Evolutionary conservation across 2,113 vertebrate species (phyloP).

Genomic region (human): DNA sequence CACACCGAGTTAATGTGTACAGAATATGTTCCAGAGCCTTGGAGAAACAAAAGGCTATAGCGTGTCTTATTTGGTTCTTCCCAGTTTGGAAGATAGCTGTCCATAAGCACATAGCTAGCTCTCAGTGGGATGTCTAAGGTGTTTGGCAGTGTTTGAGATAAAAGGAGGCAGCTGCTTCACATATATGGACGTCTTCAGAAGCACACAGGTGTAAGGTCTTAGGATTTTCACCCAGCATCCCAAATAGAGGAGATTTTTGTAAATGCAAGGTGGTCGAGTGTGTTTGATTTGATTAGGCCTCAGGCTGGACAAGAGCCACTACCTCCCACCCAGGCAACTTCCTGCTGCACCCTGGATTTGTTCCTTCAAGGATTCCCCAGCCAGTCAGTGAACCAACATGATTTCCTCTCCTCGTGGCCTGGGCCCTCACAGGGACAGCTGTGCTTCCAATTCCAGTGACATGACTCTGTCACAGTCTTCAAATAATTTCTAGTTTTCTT

Average conservation of each 20-base stretch:
- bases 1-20: neutral
- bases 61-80: neutral
- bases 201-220: neutral
- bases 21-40: neutral
- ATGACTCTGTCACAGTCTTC: neutral
- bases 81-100: neutral
- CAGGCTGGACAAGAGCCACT: conserved; percentile 24
- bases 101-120: neutral
- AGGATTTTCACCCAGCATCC: neutral
- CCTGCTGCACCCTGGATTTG: conserved; percentile 19
- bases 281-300: conserved; percentile 55
- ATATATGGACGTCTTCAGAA: neutral
- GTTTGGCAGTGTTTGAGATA: neutral
- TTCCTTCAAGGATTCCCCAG: conserved; percentile 51
- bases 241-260: neutral
- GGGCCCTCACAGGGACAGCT: neutral
- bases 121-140: neutral
- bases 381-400: neutral
- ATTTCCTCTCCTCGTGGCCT: neutral
- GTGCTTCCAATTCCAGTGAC: neutral
- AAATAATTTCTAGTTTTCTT: neutral
- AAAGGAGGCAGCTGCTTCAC: neutral
- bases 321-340: conserved; percentile 43
- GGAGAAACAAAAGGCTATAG: neutral
- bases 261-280: neutral